phyloP scores from a whole-genome alignment of 2,113 vertebrate genomes.

The Condylura cristata region DNA sequence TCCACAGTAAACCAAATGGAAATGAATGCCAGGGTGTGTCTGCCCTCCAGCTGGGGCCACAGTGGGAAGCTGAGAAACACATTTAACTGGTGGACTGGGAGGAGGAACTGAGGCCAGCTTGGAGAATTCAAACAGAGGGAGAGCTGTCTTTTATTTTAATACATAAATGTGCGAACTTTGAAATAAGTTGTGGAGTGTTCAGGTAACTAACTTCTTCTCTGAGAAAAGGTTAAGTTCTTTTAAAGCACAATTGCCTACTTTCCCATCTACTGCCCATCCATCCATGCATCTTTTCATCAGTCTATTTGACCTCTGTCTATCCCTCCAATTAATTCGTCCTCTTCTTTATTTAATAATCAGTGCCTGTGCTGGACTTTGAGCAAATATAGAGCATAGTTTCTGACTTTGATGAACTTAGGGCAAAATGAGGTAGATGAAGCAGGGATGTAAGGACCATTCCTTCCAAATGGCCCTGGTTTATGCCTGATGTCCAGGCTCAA shows the following conservation, averaged over 20 bases:
- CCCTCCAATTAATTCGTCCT: background rate
- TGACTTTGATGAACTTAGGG: background rate
- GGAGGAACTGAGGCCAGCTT: constrained; percentile 11
- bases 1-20: constrained; percentile 66
- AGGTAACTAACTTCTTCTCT: background rate
- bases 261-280: too few relatives aligned
- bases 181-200: background rate
- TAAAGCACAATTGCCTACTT: background rate
- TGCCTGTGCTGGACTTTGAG: background rate
- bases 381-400: background rate
- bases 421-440: background rate
- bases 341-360: background rate
- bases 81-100: background rate
- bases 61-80: constrained; percentile 24
- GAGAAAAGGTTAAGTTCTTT: background rate
- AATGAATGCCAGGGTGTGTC: constrained; percentile 64
- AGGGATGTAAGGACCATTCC: background rate
- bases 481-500: background rate
- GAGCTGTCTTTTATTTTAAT: background rate
- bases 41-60: constrained; percentile 68
- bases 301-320: background rate
- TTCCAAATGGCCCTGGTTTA: background rate
- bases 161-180: constrained; percentile 38
- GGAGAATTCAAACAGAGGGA: constrained; percentile 1
- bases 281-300: background rate